These are phyloP conservation scores for Xylota segnis DNA, from an alignment of 2,888 invertebrate species.

Conservation along the genomic window DNA sequence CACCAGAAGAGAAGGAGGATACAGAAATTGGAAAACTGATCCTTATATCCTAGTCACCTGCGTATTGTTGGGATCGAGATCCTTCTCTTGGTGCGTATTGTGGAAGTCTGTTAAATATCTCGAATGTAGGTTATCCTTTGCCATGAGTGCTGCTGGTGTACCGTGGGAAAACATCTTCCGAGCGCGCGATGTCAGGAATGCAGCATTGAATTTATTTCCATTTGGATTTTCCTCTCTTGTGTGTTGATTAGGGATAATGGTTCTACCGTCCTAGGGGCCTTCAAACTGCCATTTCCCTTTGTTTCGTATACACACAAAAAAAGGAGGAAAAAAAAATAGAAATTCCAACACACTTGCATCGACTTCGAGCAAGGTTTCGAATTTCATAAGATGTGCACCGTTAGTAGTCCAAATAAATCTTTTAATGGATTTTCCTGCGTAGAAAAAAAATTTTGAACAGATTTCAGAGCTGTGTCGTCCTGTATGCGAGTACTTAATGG, in stretches of 20 bases:
- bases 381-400: slow-evolving; percentile 74
- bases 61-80: slow-evolving; percentile 68
- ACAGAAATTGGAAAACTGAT: slow-evolving; percentile 68
- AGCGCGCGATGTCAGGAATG: slow-evolving; percentile 66
- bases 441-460: slow-evolving; percentile 17
- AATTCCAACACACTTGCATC: slow-evolving; percentile 66
- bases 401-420: slow-evolving; percentile 75
- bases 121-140: slow-evolving; percentile 72
- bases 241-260: slow-evolving; percentile 76
- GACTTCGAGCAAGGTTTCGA: slow-evolving; percentile 67
- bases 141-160: slow-evolving; percentile 32
- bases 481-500: slow-evolving; percentile 57
- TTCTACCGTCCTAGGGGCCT: slow-evolving; percentile 70
- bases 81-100: slow-evolving; percentile 53
- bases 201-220: slow-evolving; percentile 74
- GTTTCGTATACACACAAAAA: slow-evolving; percentile 53
- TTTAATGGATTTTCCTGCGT: slow-evolving; percentile 73
- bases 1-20: slow-evolving; percentile 53
- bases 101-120: slow-evolving; percentile 68
- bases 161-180: slow-evolving; percentile 69
- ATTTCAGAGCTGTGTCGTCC: slow-evolving; percentile 43
- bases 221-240: slow-evolving; percentile 69
- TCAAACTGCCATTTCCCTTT: slow-evolving; percentile 71
- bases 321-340: slow-evolving; percentile 22
- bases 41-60: slow-evolving; percentile 76